A percentile compares a stretch with the other conserved stretches of the same genome.
phyloP scores from a whole-genome alignment of 1,140 invertebrate species.

The Hydropsyche tenuis region DNA sequence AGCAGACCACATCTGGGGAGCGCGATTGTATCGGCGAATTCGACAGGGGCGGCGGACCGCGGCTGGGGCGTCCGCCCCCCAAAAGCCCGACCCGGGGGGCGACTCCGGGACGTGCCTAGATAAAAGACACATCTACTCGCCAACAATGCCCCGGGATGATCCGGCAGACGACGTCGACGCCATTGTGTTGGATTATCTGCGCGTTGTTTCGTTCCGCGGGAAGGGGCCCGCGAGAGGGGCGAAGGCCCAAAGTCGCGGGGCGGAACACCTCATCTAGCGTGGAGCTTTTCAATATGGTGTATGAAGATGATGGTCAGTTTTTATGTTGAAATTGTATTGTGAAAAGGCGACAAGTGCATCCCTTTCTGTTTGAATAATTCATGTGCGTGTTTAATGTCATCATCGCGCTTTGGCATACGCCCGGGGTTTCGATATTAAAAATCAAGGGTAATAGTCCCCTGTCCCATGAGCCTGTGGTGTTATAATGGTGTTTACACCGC shows the following conservation, averaged over 20 bases:
- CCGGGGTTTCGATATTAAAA: slow-evolving; percentile 14
- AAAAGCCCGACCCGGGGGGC: neutral
- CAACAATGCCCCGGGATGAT: slow-evolving; percentile 50
- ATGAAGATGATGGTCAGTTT: too few species aligned
- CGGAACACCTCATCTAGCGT: too few species aligned
- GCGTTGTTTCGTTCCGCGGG: slow-evolving; percentile 49
- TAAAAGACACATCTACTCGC: slow-evolving; percentile 50
- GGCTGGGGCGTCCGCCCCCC: slow-evolving; percentile 24
- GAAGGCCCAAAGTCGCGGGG: too few species aligned
- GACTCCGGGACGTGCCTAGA: slow-evolving; percentile 45
- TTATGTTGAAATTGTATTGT: too few species aligned
- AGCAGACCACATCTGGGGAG: too few species aligned
- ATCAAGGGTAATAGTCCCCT: slow-evolving; percentile 10
- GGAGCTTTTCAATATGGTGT: too few species aligned
- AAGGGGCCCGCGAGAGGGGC: slow-evolving; percentile 23
- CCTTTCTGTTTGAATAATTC: slow-evolving; percentile 7
- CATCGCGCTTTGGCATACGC: slow-evolving; percentile 7
- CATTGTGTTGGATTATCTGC: slow-evolving; percentile 51
- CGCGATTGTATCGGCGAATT: slow-evolving; percentile 41
- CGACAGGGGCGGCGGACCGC: slow-evolving; percentile 33
- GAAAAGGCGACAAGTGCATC: neutral
- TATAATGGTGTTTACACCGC: slow-evolving; percentile 28
- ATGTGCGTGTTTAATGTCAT: slow-evolving; percentile 22
- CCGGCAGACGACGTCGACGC: slow-evolving; percentile 49
- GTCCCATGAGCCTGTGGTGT: neutral